A percentile compares a stretch with the other conserved stretches of the same genome.
Conservation (phyloP, 2,888 invertebrate genomes). For the Zygaena filipendulae region DNA sequence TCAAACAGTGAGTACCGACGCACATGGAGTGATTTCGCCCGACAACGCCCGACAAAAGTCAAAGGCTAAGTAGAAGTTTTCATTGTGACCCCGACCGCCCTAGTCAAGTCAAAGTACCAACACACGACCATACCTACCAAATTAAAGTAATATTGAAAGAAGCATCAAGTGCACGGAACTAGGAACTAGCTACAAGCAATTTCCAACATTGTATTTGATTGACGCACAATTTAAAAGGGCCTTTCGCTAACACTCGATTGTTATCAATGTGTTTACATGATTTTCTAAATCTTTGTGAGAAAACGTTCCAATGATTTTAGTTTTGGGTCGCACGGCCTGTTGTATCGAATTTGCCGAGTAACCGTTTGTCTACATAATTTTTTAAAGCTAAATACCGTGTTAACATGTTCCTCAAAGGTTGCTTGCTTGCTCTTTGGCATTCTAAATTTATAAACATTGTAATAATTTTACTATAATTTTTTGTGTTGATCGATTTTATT, state of each 20-base stretch:
- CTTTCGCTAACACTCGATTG: constrained; percentile 38
- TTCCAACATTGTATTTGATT: constrained; percentile 39
- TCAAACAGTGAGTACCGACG: too few species aligned
- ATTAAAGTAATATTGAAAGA: constrained; percentile 38
- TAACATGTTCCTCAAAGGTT: too few species aligned
- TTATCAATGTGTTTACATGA: constrained; percentile 41
- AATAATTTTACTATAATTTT: too few species aligned
- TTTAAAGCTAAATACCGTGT: too few species aligned
- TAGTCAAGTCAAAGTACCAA: too few species aligned
- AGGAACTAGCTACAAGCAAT: constrained; percentile 21
- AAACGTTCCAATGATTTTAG: constrained; percentile 1
- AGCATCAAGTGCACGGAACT: constrained; percentile 18
- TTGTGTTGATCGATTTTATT: too few species aligned
- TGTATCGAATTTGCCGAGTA: constrained; percentile 6
- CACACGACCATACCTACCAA: constrained; percentile 30
- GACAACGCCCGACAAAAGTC: constrained; percentile 17
- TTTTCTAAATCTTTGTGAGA: constrained; percentile 22
- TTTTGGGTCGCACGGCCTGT: neutral
- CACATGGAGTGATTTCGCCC: constrained; percentile 16
- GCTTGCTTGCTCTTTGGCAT: too few species aligned
- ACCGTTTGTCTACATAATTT: constrained; percentile 3
- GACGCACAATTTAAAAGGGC: constrained; percentile 38
- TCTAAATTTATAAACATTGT: too few species aligned
- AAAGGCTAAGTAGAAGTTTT: constrained; percentile 23
- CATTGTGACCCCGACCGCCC: constrained; percentile 27